phyloP scores from a whole-genome alignment of 2,888 invertebrate species.

The Lepidonotus clava region DNA sequence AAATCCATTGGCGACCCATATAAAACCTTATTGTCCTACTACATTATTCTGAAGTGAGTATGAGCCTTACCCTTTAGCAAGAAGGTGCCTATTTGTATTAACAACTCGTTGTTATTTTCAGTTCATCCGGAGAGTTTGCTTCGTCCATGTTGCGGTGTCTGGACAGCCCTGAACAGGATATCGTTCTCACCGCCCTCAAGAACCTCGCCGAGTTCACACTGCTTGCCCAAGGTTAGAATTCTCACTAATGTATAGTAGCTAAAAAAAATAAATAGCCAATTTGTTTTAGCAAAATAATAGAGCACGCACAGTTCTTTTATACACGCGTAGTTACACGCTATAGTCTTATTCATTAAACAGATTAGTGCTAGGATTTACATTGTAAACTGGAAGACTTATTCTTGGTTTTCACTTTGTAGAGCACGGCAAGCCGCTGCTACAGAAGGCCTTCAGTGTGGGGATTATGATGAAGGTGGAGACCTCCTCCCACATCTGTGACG shows the following conservation, averaged over 20 bases:
- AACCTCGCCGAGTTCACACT: conserved; percentile 91
- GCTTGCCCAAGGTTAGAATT: conserved; percentile 83
- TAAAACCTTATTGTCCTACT: too few relatives aligned
- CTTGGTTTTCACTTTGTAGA: conserved; percentile 84
- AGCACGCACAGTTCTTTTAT: too few relatives aligned
- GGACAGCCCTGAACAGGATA: conserved; percentile 89
- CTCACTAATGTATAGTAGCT: too few relatives aligned
- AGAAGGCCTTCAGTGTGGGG: conserved; percentile 91
- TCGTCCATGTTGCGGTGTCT: conserved; percentile 90
- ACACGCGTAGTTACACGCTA: too few relatives aligned
- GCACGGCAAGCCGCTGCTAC: conserved; percentile 88
- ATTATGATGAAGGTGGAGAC: conserved; percentile 89
- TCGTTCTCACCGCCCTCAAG: conserved; percentile 89
- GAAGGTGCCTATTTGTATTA: not conserved
- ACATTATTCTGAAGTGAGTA: too few relatives aligned
- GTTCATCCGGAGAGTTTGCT: conserved; percentile 84
- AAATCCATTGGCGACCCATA: too few relatives aligned
- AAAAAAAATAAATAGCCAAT: too few relatives aligned
- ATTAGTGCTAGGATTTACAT: too few relatives aligned
- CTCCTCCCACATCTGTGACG: conserved; percentile 88
- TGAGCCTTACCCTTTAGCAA: too few relatives aligned
- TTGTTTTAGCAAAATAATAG: too few relatives aligned
- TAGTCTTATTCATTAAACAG: too few relatives aligned
- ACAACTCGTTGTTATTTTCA: conserved; percentile 65
- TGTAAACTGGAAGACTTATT: not conserved